Conservation (phyloP, 2,888 invertebrate genomes). For the Ichneumoninae sp. region DNA sequence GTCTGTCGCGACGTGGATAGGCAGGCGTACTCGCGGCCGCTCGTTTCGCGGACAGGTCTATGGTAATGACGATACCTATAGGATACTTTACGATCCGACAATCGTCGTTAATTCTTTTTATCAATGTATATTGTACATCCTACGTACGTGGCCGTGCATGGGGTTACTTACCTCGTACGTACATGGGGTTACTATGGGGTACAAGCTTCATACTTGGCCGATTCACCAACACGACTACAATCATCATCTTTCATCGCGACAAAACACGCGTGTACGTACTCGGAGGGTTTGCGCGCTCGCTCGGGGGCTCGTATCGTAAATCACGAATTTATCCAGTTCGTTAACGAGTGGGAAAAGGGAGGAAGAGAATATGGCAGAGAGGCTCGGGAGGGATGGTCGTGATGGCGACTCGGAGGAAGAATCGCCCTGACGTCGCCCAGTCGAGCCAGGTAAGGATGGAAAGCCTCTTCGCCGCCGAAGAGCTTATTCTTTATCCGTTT, state of each 20-base stretch:
- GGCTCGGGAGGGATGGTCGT: background rate
- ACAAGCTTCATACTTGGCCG: background rate
- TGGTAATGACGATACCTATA: conserved; percentile 61
- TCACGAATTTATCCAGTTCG: conserved; percentile 68
- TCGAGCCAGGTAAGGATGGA: background rate
- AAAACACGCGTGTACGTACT: conserved; percentile 51
- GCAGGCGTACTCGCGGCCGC: conserved; percentile 17
- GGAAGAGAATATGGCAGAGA: background rate
- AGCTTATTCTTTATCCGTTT: conserved; percentile 7
- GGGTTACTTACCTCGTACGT: background rate
- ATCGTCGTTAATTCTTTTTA: conserved; percentile 52
- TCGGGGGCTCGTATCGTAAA: conserved; percentile 68
- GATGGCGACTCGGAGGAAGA: background rate
- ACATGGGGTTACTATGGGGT: background rate
- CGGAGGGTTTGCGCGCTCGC: conserved; percentile 6
- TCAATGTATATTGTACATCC: conserved; percentile 17
- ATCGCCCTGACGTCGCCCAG: background rate
- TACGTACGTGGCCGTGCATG: conserved; percentile 2
- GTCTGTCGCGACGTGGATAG: conserved; percentile 1
- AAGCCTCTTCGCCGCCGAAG: background rate
- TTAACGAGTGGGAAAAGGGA: conserved; percentile 64
- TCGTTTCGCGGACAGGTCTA: conserved; percentile 30
- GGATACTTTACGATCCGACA: conserved; percentile 53
- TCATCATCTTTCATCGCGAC: conserved; percentile 63
- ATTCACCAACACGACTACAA: conserved; percentile 21